phyloP scores from a whole-genome alignment of 2,888 invertebrate genomes.

The Dione juno region DNA sequence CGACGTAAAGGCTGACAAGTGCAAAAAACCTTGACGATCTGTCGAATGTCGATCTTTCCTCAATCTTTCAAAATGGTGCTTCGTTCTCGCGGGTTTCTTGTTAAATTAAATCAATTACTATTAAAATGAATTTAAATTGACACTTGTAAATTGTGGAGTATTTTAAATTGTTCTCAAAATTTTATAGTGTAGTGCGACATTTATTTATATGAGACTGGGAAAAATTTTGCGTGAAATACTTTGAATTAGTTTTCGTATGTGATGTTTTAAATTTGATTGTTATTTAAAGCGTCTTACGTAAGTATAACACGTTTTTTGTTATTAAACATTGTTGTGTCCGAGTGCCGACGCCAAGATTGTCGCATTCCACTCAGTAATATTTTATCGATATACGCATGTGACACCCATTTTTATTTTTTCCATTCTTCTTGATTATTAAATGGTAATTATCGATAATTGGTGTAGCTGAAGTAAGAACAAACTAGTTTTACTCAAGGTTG shows the following conservation, averaged over 20 bases:
- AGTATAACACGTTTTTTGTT: slow-evolving; percentile 70
- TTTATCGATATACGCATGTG: slow-evolving; percentile 35
- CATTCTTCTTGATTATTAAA: slow-evolving; percentile 32
- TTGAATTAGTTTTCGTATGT: slow-evolving; percentile 68
- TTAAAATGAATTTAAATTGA: slow-evolving; percentile 66
- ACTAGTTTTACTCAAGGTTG: slow-evolving; percentile 47
- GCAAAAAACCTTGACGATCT: slow-evolving; percentile 72
- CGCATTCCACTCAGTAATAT: slow-evolving; percentile 20
- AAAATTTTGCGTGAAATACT: slow-evolving; percentile 51
- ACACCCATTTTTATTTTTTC: slow-evolving; percentile 40
- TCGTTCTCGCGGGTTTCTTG: slow-evolving; percentile 74
- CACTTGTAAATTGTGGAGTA: slow-evolving; percentile 52
- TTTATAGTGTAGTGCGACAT: slow-evolving; percentile 51
- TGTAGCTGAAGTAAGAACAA: slow-evolving; percentile 36
- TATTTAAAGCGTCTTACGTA: slow-evolving; percentile 78
- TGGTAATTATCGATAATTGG: slow-evolving; percentile 44
- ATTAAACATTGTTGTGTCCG: slow-evolving; percentile 56
- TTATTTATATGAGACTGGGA: slow-evolving; percentile 52
- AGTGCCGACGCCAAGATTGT: slow-evolving; percentile 28
- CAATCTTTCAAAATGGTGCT: slow-evolving; percentile 81
- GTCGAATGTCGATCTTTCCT: slow-evolving; percentile 57
- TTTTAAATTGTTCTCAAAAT: slow-evolving; percentile 52
- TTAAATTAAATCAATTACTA: slow-evolving; percentile 65
- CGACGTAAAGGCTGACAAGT: slow-evolving; percentile 68
- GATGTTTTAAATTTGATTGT: slow-evolving; percentile 71